phyloP scores from a whole-genome alignment of 2,797 vertebrate genomes.

The Buceros bicornis region DNA sequence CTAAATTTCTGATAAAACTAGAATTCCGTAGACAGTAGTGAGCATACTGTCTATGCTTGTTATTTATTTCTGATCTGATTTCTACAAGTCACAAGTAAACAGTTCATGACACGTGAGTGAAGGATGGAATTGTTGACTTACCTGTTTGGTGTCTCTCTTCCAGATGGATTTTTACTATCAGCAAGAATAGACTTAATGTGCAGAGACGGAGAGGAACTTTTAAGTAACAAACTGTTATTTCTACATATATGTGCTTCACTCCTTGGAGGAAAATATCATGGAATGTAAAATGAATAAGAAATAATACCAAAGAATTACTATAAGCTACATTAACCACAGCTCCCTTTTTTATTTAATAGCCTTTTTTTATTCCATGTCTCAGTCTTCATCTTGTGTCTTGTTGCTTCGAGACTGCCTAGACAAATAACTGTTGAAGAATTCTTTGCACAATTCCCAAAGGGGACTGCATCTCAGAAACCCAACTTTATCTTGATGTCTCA shows the following conservation, averaged over 20 bases:
- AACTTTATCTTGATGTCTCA: slow-evolving; percentile 36
- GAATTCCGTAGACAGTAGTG: neutral
- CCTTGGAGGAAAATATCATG: neutral
- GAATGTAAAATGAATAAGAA: slow-evolving; percentile 10
- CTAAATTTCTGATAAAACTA: neutral
- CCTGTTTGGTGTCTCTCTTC: slow-evolving; percentile 18
- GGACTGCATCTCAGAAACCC: slow-evolving; percentile 30
- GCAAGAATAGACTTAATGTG: neutral
- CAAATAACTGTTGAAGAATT: slow-evolving; percentile 12
- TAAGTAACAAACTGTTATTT: neutral
- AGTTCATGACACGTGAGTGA: neutral
- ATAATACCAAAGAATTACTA: neutral
- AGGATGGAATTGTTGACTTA: slow-evolving; percentile 48
- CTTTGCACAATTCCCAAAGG: slow-evolving; percentile 24
- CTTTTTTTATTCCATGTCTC: slow-evolving; percentile 29
- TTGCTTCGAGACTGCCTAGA: slow-evolving; percentile 44
- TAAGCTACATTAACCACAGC: neutral
- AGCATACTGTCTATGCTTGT: neutral
- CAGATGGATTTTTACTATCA: slow-evolving; percentile 7
- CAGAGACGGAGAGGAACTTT: neutral
- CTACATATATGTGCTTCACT: neutral
- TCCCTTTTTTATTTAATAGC: neutral
- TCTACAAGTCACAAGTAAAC: neutral
- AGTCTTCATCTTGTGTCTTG: slow-evolving; percentile 36
- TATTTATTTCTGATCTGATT: neutral